These are phyloP conservation scores for Dorcus hopei DNA, from an alignment of 2,888 invertebrate genomes.

Conservation along the genomic window DNA sequence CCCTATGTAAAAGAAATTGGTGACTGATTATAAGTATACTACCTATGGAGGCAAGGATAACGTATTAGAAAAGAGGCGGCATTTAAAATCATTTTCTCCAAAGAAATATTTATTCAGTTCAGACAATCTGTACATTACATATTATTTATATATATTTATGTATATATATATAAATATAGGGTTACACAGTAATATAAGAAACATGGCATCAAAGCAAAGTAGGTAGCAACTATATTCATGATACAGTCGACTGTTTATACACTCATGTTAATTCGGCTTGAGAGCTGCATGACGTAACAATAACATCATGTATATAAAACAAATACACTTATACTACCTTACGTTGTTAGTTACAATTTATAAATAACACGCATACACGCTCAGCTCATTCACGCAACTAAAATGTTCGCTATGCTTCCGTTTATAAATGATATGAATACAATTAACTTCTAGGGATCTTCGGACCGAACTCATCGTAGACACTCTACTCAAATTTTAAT, in stretches of 20 bases:
- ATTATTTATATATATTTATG: conserved; percentile 34
- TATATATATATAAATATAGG: conserved; percentile 39
- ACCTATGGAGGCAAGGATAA: too few relatives aligned
- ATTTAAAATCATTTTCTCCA: conserved; percentile 34
- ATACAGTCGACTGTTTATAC: conserved; percentile 45
- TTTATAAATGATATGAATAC: conserved; percentile 24
- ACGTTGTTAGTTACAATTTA: conserved; percentile 12
- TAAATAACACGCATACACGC: conserved; percentile 5
- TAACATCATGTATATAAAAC: conserved; percentile 18
- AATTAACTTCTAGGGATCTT: conserved; percentile 14
- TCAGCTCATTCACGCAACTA: conserved; percentile 7
- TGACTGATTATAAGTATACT: too few relatives aligned
- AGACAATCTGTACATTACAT: conserved; percentile 53
- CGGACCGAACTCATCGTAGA: conserved; percentile 12
- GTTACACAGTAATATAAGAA: conserved; percentile 52
- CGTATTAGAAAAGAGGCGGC: too few relatives aligned
- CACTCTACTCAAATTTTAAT: conserved; percentile 4
- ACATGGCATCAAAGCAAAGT: conserved; percentile 51
- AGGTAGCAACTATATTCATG: conserved; percentile 42
- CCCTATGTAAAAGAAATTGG: too few relatives aligned
- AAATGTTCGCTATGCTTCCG: conserved; percentile 6
- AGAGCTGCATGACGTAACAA: conserved; percentile 32
- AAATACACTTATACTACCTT: conserved; percentile 26
- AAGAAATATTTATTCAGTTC: conserved; percentile 54
- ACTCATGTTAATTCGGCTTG: conserved; percentile 46